A percentile compares a stretch with the other conserved stretches of the same genome.
phyloP scores from a whole-genome alignment of 2,113 vertebrate genomes.

The Tragelaphus strepsiceros region DNA sequence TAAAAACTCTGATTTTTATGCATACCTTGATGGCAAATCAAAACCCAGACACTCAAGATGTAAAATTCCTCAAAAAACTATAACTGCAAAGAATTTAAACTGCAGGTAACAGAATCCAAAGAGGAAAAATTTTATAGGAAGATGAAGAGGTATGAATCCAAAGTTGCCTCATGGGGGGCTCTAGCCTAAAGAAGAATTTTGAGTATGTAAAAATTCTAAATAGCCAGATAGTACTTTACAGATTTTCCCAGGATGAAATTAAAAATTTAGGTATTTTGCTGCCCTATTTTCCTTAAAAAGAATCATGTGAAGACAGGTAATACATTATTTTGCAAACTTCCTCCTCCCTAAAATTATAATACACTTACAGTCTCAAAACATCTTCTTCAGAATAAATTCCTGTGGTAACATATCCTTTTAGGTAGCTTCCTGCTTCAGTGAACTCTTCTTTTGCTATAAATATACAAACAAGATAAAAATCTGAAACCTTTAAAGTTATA shows the following conservation, averaged over 20 bases:
- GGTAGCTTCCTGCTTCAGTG: constrained; percentile 79
- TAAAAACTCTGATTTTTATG: neutral
- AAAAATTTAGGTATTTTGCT: neutral
- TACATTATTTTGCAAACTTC: neutral
- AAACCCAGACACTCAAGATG: constrained; percentile 1
- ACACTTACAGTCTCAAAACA: constrained; percentile 78
- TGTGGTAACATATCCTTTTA: constrained; percentile 83
- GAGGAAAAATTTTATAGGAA: neutral
- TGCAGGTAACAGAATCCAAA: neutral
- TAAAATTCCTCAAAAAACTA: neutral
- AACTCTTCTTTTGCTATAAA: constrained; percentile 82
- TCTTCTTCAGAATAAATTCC: constrained; percentile 85
- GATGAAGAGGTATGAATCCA: neutral
- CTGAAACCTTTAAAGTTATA: neutral
- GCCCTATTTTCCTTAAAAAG: neutral
- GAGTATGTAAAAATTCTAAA: neutral
- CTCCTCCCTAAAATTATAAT: constrained; percentile 10
- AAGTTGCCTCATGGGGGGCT: neutral
- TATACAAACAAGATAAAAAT: constrained; percentile 54
- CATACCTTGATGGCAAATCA: neutral
- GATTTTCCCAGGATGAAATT: neutral
- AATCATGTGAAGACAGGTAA: neutral
- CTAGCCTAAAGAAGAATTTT: neutral
- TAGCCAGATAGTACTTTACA: neutral
- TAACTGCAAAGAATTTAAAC: neutral